Evolutionary conservation across 2,797 vertebrate genomes (phyloP).

Genomic region (Hoplostethus atlanticus): DNA sequence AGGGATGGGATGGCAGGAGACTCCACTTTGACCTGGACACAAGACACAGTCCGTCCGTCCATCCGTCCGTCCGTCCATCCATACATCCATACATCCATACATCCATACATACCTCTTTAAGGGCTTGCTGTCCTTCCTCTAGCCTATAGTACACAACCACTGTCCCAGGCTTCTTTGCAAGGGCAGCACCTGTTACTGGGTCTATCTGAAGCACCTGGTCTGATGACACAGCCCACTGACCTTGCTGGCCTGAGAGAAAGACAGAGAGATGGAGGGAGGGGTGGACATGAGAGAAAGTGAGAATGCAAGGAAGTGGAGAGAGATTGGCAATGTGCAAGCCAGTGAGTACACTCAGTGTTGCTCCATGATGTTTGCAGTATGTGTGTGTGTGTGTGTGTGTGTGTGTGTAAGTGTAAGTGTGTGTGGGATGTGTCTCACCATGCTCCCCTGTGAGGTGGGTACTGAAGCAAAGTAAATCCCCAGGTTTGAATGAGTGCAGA

Average conservation of each 20-base stretch:
- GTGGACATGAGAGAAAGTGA: neutral
- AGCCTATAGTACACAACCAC: constrained; percentile 68
- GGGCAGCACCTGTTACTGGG: constrained; percentile 73
- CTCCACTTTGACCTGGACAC: constrained; percentile 17
- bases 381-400: neutral
- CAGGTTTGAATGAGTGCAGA: constrained; percentile 48
- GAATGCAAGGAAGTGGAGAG: neutral
- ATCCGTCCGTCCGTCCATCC: neutral
- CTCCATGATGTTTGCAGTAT: neutral
- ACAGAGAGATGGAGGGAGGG: neutral
- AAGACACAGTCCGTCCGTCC: neutral
- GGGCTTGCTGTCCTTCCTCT: constrained; percentile 37
- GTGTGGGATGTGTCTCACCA: constrained; percentile 53
- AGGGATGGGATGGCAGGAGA: constrained; percentile 16
- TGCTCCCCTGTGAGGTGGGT: constrained; percentile 69
- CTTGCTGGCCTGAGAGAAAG: constrained; percentile 16
- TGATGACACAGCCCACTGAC: constrained; percentile 32
- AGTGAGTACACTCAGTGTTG: too few species aligned
- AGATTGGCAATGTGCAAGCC: neutral
- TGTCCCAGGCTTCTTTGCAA: constrained; percentile 68
- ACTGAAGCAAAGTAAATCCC: constrained; percentile 82
- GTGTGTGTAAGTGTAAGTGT: neutral
- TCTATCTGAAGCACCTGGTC: constrained; percentile 70
- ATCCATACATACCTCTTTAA: constrained; percentile 18
- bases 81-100: neutral